A percentile compares a stretch with the other conserved stretches of the same genome.
phyloP scores from a whole-genome alignment of 2,888 invertebrate species.

The Eupelmus urozonus region DNA sequence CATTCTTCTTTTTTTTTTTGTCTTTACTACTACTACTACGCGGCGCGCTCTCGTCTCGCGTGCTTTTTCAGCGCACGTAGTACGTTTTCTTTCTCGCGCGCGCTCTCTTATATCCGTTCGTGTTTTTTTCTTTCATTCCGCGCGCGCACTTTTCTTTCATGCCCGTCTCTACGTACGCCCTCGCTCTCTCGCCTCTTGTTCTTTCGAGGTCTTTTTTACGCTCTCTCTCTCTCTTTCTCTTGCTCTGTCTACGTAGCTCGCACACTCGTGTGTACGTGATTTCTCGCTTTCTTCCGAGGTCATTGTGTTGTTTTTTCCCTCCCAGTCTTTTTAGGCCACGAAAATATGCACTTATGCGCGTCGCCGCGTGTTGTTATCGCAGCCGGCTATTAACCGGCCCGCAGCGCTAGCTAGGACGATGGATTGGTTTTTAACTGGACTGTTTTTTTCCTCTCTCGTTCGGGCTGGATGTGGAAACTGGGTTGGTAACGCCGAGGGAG shows the following conservation, averaged over 20 bases:
- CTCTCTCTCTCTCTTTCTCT: slow-evolving; percentile 44
- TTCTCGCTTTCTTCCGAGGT: slow-evolving; percentile 41
- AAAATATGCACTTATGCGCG: slow-evolving; percentile 12
- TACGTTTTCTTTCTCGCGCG: slow-evolving; percentile 26
- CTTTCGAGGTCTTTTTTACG: slow-evolving; percentile 58
- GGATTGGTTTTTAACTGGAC: no score
- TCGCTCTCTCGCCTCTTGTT: slow-evolving; percentile 55
- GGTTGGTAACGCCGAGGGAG: no score
- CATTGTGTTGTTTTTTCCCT: slow-evolving; percentile 16
- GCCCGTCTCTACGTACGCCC: slow-evolving; percentile 52
- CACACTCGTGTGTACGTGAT: slow-evolving; percentile 50
- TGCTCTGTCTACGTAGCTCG: slow-evolving; percentile 33
- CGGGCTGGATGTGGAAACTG: no score
- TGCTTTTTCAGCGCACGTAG: not conserved
- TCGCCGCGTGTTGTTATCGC: not conserved
- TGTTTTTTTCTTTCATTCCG: slow-evolving; percentile 45
- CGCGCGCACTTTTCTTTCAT: slow-evolving; percentile 39
- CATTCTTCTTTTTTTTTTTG: slow-evolving; percentile 71
- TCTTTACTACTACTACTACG: slow-evolving; percentile 43
- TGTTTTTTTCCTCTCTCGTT: no score
- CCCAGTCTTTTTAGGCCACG: slow-evolving; percentile 47
- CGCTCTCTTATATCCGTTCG: slow-evolving; percentile 40
- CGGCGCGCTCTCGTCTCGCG: not conserved
- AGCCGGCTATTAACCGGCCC: no score
- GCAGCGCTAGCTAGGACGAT: no score